phyloP scores from a whole-genome alignment of 2,113 vertebrate species.

The Sphaerodactylus townsendi region DNA sequence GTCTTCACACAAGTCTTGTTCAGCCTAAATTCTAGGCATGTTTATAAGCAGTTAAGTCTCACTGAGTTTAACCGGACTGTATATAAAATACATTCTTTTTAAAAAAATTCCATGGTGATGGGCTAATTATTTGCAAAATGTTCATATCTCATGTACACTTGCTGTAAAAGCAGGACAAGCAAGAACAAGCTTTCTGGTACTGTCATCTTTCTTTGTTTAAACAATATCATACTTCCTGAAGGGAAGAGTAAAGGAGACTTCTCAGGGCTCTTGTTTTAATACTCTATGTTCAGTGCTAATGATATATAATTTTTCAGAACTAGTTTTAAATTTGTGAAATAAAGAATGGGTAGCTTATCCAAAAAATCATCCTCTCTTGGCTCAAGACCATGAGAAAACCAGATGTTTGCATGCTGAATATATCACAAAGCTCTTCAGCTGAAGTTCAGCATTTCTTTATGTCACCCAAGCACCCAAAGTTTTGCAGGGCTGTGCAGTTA shows the following conservation, averaged over 20 bases:
- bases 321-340: constrained; percentile 3
- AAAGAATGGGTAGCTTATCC: background rate
- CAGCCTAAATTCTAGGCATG: too few relatives aligned
- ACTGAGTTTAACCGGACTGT: background rate
- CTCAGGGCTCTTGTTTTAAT: background rate
- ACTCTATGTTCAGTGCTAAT: background rate
- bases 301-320: background rate
- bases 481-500: background rate
- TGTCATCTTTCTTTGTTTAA: constrained; percentile 23
- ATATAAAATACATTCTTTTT: background rate
- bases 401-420: background rate
- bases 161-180: constrained; percentile 33
- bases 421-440: background rate
- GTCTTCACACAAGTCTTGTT: too few relatives aligned
- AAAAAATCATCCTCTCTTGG: background rate
- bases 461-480: too few relatives aligned
- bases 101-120: background rate
- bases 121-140: constrained; percentile 23
- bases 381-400: background rate
- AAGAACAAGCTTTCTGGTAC: constrained; percentile 40
- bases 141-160: constrained; percentile 22
- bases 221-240: constrained; percentile 34
- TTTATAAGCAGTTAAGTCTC: background rate
- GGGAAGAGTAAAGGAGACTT: constrained; percentile 14
- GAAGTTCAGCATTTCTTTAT: background rate